Base-by-base conservation (phyloP, 1,140 invertebrate species). In the Eciton burchellii region DNA sequence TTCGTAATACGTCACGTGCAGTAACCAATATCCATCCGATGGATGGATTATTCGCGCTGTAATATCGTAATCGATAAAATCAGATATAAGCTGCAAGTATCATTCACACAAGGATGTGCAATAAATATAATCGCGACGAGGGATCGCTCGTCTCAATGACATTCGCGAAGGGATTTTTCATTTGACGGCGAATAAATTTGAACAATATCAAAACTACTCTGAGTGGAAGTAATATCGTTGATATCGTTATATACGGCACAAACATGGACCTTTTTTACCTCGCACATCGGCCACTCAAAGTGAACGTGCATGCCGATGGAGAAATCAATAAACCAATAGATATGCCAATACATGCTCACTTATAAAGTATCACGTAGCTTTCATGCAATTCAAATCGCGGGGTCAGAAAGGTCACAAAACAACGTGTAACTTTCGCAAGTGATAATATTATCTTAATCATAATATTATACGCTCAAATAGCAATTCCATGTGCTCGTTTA, bases 291-390 rank as follows among this genome's bases (percentile, higher is more conserved):
- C 63, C 85, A 86, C 85, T 86, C 84, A 86, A 86, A 77, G 65
- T 72, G 71, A 77, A 77, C 59, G 79, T 83, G 70, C 71, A 59
- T 71, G 70, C 84, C 84, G 84, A 86, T 86, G 85, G 84, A 81
- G 68, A 83, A 85, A 86, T 86, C 85, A 85, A 86, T 86, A 86
- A 86, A 86, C 85, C 85, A 76, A 86, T 86, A 86, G 79, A 62
- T 66, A 83, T 82, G 85, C 77, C 84, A 83, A 83, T 86, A 66
- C 52, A 85, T 81, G 79, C 84, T 84, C 71, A 62, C 70, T 82
- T 81, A 74, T 49, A 82, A 86, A 86, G 84, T 86, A 86, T 85
- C 84, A 49, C 54, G 60, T 60, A 72, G 47, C 68, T 68, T 43
- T 79, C 63, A 35, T 29, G 29, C 49, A 56, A 66, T 29, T 1